Evolutionary conservation across 2,888 invertebrate genomes (phyloP).

Genomic region (Ormyrus rosae): DNA sequence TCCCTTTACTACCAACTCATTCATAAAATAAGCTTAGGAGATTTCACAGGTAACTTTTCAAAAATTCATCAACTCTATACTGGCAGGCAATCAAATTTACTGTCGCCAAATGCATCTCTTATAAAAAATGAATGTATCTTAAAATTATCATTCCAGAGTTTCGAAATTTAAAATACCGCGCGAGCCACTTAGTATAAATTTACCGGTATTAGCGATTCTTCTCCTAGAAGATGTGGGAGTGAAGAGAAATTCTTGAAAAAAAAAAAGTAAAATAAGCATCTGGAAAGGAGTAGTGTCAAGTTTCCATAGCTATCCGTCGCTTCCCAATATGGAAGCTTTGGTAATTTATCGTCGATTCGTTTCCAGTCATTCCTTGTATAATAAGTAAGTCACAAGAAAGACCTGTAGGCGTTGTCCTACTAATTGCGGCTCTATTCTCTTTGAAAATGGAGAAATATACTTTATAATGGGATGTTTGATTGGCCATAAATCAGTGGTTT

Average conservation of each 20-base stretch:
- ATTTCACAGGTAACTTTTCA: background rate
- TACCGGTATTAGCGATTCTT: background rate
- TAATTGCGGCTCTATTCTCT: background rate
- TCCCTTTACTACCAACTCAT: no score
- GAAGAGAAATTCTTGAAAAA: slow-evolving; percentile 12
- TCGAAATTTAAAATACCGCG: no score
- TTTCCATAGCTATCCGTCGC: slow-evolving; percentile 8
- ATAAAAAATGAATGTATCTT: no score
- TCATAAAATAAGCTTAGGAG: no score
- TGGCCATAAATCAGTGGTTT: no score
- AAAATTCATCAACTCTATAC: background rate
- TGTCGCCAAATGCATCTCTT: no score
- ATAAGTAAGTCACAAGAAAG: slow-evolving; percentile 6
- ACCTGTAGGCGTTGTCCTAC: background rate
- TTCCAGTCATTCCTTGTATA: background rate
- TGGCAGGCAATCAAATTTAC: no score
- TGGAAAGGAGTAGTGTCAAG: slow-evolving; percentile 11
- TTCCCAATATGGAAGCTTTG: slow-evolving; percentile 14
- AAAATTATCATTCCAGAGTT: no score
- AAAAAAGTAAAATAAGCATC: background rate
- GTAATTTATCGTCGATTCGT: slow-evolving; percentile 14
- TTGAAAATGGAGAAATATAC: background rate
- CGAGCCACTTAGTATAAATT: no score
- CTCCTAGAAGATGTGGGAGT: background rate
- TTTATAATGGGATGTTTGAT: no score